phyloP scores from a whole-genome alignment of 2,888 invertebrate species.

The Phengaris arion region DNA sequence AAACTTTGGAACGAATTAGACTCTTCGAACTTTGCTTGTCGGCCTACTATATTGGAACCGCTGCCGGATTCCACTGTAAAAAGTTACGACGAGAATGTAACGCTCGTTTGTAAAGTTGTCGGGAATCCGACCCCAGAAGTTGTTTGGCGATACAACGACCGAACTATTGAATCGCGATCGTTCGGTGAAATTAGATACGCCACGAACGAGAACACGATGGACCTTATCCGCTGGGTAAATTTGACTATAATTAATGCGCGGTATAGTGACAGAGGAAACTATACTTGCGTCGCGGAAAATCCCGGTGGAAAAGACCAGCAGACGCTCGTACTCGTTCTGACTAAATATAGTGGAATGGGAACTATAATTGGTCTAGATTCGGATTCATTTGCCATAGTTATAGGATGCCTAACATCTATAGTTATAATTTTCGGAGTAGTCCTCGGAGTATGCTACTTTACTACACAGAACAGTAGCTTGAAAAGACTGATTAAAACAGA shows the following conservation, averaged over 20 bases:
- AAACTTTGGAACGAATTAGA: conserved; percentile 87
- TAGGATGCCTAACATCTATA: conserved; percentile 70
- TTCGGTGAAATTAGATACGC: conserved; percentile 75
- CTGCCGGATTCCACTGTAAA: conserved; percentile 80
- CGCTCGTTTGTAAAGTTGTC: conserved; percentile 86
- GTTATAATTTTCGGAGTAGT: conserved; percentile 71
- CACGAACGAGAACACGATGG: conserved; percentile 67
- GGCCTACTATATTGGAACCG: conserved; percentile 86
- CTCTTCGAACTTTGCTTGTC: conserved; percentile 89
- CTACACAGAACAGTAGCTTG: conserved; percentile 71
- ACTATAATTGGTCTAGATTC: conserved; percentile 71
- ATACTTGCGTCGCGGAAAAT: conserved; percentile 90
- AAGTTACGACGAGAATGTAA: conserved; percentile 84
- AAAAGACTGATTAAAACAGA: conserved; percentile 82
- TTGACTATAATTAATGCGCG: conserved; percentile 83
- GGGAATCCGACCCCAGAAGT: conserved; percentile 89
- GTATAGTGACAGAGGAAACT: conserved; percentile 84
- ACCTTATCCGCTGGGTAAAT: conserved; percentile 81
- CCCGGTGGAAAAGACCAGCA: conserved; percentile 88
- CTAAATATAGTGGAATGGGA: conserved; percentile 68
- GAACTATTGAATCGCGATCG: conserved; percentile 75
- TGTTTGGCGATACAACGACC: conserved; percentile 85
- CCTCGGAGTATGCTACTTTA: conserved; percentile 76
- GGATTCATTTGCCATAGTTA: conserved; percentile 75
- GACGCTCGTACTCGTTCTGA: conserved; percentile 83